phyloP scores from a whole-genome alignment of 2,888 invertebrate species.

The Pteria penguin region DNA sequence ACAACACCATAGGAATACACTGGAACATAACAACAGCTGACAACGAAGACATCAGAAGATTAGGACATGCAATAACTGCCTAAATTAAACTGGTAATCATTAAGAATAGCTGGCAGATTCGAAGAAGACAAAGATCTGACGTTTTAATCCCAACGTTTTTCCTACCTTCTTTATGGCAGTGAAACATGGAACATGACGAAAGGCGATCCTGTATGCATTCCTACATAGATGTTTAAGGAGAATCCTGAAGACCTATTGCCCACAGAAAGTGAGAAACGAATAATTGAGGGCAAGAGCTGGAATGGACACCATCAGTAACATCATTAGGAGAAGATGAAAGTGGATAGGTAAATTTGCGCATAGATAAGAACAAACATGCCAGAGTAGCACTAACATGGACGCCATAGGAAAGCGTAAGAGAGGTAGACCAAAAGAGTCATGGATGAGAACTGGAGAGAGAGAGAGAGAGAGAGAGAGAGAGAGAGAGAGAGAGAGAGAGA shows the following conservation, averaged over 20 bases:
- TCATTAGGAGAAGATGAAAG: neutral
- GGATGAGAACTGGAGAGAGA: too few relatives aligned
- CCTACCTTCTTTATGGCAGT: neutral
- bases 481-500: constrained; percentile 2
- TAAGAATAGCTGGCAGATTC: too few relatives aligned
- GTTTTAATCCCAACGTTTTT: neutral
- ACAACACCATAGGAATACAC: neutral
- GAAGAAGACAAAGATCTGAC: neutral
- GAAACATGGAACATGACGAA: neutral
- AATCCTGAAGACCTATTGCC: neutral
- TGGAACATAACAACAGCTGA: neutral
- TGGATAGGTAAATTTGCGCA: neutral
- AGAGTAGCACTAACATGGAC: neutral
- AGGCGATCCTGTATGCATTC: neutral
- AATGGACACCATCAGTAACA: neutral
- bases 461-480: neutral
- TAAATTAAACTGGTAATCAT: too few relatives aligned
- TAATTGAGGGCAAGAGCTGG: neutral
- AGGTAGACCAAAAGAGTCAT: neutral
- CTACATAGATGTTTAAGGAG: neutral
- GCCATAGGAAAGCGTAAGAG: neutral
- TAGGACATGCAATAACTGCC: neutral
- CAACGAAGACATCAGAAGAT: neutral
- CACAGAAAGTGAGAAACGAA: neutral
- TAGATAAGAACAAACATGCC: neutral